These are phyloP conservation scores for Spilosoma lubricipeda DNA, from an alignment of 2,888 invertebrate genomes.

Conservation along the genomic window DNA sequence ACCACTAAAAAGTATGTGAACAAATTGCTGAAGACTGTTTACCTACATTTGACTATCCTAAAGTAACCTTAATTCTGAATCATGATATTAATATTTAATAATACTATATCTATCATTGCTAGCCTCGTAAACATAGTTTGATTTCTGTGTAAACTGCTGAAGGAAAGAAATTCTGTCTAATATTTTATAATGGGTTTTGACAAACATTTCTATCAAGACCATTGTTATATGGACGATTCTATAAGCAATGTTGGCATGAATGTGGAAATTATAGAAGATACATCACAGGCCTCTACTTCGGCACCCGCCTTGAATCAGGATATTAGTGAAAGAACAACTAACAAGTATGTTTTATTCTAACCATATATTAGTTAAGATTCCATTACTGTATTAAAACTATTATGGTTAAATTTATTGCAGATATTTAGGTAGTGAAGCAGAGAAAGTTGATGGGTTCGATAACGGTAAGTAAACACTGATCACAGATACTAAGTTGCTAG, in stretches of 20 bases:
- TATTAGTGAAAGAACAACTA: background rate
- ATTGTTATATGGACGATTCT: conserved; percentile 46
- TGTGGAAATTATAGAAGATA: conserved; percentile 53
- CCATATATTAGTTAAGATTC: background rate
- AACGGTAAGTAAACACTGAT: conserved; percentile 3
- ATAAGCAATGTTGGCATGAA: conserved; percentile 48
- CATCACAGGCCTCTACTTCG: conserved; percentile 1
- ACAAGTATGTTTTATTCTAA: background rate
- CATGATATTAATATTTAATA: background rate
- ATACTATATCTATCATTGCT: background rate
- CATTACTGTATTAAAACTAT: background rate
- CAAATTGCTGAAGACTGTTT: background rate
- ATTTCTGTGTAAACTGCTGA: background rate
- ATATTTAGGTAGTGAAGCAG: conserved; percentile 19
- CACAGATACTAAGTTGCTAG: background rate
- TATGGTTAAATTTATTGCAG: conserved; percentile 34
- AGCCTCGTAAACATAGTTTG: background rate
- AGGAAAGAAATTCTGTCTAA: background rate
- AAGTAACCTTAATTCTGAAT: background rate
- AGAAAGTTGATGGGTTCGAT: background rate
- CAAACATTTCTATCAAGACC: conserved; percentile 44
- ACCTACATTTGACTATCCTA: background rate
- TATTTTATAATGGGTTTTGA: conserved; percentile 45
- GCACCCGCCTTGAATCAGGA: too few relatives aligned
- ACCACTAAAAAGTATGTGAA: background rate